Evolutionary conservation across 2,888 invertebrate genomes (phyloP).

Genomic region (Drosophila tanythrix): DNA sequence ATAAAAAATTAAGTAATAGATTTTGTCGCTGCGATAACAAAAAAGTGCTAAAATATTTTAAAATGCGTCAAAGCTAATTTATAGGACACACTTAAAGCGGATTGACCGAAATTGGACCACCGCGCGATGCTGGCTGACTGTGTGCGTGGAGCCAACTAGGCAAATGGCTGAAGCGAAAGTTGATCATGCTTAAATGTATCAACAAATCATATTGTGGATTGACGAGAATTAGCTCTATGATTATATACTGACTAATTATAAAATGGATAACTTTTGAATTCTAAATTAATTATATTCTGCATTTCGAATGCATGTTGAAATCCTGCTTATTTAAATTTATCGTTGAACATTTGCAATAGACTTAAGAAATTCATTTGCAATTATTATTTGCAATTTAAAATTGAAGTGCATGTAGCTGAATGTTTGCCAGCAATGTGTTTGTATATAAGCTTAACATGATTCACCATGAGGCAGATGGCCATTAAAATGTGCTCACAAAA

Average conservation of each 20-base stretch:
- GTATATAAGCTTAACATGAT: constrained; percentile 33
- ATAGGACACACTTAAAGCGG: constrained; percentile 61
- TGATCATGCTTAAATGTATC: constrained; percentile 37
- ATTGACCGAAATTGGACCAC: constrained; percentile 65
- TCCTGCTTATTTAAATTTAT: background rate
- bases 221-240: background rate
- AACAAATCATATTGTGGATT: constrained; percentile 4
- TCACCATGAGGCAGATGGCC: constrained; percentile 46
- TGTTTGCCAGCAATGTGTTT: constrained; percentile 12
- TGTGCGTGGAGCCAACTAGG: constrained; percentile 11
- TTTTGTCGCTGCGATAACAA: constrained; percentile 78
- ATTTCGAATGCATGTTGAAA: background rate
- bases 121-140: constrained; percentile 17
- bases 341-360: background rate
- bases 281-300: background rate
- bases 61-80: constrained; percentile 75
- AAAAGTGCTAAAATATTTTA: constrained; percentile 82
- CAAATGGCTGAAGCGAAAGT: constrained; percentile 51
- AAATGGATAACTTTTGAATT: background rate
- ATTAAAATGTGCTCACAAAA: constrained; percentile 48
- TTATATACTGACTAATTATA: background rate
- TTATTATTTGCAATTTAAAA: background rate
- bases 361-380: background rate
- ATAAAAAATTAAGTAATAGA: constrained; percentile 81
- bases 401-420: background rate